Percentiles rank a stretch among this genome's conserved stretches.
These are phyloP conservation scores for Adelges cooleyi DNA, from an alignment of 1,140 invertebrate species.

Conservation along the genomic window DNA sequence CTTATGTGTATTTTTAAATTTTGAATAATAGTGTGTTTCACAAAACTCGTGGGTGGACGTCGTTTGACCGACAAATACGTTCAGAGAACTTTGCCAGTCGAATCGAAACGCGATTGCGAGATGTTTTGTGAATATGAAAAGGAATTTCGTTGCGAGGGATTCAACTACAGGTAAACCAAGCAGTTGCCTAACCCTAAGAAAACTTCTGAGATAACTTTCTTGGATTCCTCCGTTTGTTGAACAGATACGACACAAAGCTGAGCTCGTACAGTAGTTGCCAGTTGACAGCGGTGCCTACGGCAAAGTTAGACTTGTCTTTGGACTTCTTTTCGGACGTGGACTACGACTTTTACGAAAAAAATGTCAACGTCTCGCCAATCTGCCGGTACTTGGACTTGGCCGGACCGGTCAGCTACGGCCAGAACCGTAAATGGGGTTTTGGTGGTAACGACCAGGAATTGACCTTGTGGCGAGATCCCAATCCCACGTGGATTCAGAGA, in stretches of 20 bases:
- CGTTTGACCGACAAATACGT: slow-evolving; percentile 52
- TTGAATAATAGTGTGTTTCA: slow-evolving; percentile 57
- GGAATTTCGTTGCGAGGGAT: slow-evolving; percentile 63
- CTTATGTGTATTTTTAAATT: slow-evolving; percentile 15
- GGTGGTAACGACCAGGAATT: background rate
- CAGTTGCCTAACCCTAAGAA: background rate
- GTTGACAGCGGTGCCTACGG: slow-evolving; percentile 52
- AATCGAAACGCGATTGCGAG: slow-evolving; percentile 58
- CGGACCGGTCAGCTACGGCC: background rate
- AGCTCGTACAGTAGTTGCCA: slow-evolving; percentile 53
- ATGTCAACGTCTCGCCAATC: slow-evolving; percentile 37
- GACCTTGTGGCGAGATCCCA: background rate
- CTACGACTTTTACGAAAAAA: slow-evolving; percentile 64
- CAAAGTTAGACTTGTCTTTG: slow-evolving; percentile 47
- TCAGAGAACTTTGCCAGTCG: slow-evolving; percentile 51
- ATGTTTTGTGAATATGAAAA: slow-evolving; percentile 59
- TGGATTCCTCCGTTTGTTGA: background rate
- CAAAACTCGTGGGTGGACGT: slow-evolving; percentile 54
- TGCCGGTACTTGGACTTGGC: slow-evolving; percentile 25
- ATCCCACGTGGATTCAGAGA: background rate
- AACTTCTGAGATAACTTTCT: background rate
- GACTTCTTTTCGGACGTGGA: slow-evolving; percentile 55
- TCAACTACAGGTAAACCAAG: slow-evolving; percentile 57
- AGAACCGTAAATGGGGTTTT: background rate
- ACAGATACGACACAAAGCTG: slow-evolving; percentile 32